A percentile compares a stretch with the other conserved stretches of the same genome.
phyloP scores from a whole-genome alignment of 2,888 invertebrate species.

The Matsumyia berberina region DNA sequence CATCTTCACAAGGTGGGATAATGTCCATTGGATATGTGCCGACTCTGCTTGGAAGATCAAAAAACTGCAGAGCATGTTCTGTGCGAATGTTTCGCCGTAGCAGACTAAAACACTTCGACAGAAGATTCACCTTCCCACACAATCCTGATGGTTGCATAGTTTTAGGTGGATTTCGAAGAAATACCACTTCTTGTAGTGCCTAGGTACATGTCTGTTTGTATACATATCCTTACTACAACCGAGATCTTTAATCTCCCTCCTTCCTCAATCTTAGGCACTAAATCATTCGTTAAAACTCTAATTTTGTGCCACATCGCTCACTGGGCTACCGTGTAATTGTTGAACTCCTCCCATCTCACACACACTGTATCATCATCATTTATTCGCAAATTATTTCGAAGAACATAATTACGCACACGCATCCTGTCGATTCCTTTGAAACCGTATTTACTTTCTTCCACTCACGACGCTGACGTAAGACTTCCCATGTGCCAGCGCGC shows the following conservation, averaged over 20 bases:
- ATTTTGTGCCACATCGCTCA: slow-evolving; percentile 27
- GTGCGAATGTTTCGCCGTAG: too few relatives aligned
- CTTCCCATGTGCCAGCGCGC: slow-evolving; percentile 14
- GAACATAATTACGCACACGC: slow-evolving; percentile 30
- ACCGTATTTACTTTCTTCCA: slow-evolving; percentile 36
- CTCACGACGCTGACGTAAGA: slow-evolving; percentile 24
- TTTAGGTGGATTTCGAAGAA: too few relatives aligned
- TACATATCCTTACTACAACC: too few relatives aligned
- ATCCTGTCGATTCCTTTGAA: slow-evolving; percentile 56
- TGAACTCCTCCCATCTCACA: neutral
- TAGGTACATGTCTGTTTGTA: too few relatives aligned
- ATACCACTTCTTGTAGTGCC: too few relatives aligned
- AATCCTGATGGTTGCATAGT: too few relatives aligned
- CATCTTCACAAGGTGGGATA: too few relatives aligned
- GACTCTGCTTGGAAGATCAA: too few relatives aligned
- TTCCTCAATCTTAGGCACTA: neutral
- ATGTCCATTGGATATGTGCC: too few relatives aligned
- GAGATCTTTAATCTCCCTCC: neutral
- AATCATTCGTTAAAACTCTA: slow-evolving; percentile 40
- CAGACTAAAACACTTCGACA: too few relatives aligned
- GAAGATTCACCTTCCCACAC: too few relatives aligned
- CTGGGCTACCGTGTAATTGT: neutral
- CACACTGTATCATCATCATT: slow-evolving; percentile 16
- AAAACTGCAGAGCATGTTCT: too few relatives aligned
- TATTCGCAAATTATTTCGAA: slow-evolving; percentile 28